Percentiles rank a stretch among this genome's conserved stretches.
These are phyloP conservation scores for Drosophila dives DNA, from an alignment of 2,888 invertebrate species.

Conservation along the genomic window DNA sequence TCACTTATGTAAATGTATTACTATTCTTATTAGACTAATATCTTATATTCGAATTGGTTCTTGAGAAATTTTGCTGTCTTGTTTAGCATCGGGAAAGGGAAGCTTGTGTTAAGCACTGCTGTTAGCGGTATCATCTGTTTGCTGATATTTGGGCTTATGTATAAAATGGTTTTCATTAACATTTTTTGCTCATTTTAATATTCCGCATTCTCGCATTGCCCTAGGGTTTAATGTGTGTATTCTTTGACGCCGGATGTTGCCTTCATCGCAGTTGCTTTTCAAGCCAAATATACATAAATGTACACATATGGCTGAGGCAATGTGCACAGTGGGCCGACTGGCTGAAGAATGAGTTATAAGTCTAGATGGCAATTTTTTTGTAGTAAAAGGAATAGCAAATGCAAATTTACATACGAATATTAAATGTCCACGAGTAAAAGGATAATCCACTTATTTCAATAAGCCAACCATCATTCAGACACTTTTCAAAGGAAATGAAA, in stretches of 20 bases:
- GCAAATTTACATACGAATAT: background rate
- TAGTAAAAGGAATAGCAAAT: background rate
- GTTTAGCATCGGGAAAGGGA: background rate
- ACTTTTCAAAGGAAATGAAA: background rate
- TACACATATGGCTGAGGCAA: conserved; percentile 23
- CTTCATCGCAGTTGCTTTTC: conserved; percentile 18
- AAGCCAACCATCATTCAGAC: background rate
- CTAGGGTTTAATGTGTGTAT: conserved; percentile 54
- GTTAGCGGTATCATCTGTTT: conserved; percentile 10
- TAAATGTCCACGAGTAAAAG: background rate
- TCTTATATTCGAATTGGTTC: background rate
- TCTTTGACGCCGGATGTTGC: conserved; percentile 38
- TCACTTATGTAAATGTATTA: background rate
- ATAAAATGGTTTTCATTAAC: conserved; percentile 57
- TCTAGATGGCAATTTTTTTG: background rate
- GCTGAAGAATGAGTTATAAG: background rate
- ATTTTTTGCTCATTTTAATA: conserved; percentile 66
- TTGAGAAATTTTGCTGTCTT: background rate
- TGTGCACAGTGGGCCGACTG: conserved; percentile 1
- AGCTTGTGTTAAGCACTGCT: background rate
- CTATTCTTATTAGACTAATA: background rate
- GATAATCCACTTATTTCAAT: background rate
- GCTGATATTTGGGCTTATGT: conserved; percentile 18
- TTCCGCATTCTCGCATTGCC: conserved; percentile 36
- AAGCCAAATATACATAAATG: conserved; percentile 18